These are phyloP conservation scores for Phrynocephalus forsythii DNA, from an alignment of 2,797 vertebrate species.

Conservation along the genomic window DNA sequence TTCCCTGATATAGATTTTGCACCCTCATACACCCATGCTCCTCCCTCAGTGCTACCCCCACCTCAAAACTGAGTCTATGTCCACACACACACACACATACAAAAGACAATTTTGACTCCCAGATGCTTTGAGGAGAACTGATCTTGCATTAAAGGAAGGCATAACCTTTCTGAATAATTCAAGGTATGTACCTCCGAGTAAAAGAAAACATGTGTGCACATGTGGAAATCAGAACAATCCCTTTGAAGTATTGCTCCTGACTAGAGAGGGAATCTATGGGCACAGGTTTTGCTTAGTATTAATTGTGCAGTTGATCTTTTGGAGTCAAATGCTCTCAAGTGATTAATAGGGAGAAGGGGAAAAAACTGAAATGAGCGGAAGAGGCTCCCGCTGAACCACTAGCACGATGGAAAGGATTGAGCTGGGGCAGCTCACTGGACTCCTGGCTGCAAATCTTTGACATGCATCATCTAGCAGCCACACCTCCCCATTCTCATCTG, in stretches of 20 bases:
- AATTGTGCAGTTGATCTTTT: not conserved
- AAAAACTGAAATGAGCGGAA: constrained; percentile 12
- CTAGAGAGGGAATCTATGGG: not conserved
- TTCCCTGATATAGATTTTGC: too few species aligned
- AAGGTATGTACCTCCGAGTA: not conserved
- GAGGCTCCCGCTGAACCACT: not conserved
- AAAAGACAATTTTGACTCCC: too few species aligned
- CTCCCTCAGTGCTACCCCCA: not conserved
- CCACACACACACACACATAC: too few species aligned
- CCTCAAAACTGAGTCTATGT: not conserved
- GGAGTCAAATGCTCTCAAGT: not conserved
- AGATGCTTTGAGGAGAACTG: too few species aligned
- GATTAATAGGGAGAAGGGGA: not conserved
- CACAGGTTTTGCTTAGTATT: not conserved
- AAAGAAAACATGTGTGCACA: constrained; percentile 1
- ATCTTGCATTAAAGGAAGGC: too few species aligned
- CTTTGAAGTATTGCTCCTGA: constrained; percentile 1
- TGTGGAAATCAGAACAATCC: not conserved
- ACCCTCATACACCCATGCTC: not conserved
- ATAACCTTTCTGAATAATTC: not conserved
- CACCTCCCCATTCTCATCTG: constrained; percentile 23
- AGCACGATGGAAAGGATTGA: not conserved
- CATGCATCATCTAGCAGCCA: constrained; percentile 37
- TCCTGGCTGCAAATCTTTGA: constrained; percentile 39
- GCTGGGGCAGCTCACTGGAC: not conserved